Conservation (phyloP, 2,888 invertebrate genomes). For the Vesta saturnalis region DNA sequence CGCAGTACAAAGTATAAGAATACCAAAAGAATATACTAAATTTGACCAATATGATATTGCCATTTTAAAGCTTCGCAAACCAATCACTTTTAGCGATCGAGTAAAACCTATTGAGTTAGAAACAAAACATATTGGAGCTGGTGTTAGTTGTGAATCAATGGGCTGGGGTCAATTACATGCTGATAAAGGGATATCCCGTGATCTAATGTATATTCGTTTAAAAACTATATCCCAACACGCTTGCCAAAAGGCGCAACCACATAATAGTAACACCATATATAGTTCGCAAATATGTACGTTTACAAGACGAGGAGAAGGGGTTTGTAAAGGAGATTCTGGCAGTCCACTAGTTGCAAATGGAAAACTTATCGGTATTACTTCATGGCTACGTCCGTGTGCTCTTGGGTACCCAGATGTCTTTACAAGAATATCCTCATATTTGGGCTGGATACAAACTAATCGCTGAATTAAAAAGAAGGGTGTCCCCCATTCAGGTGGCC, state of each 20-base stretch:
- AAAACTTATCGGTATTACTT: slow-evolving; percentile 63
- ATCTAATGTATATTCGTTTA: background rate
- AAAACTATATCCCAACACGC: background rate
- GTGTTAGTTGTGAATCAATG: background rate
- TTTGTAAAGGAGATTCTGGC: background rate
- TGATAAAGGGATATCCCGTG: background rate
- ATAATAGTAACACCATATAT: background rate
- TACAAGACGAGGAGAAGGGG: background rate
- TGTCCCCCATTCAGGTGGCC: too few species aligned
- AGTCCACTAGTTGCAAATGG: background rate
- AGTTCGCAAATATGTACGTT: background rate
- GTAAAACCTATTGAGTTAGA: background rate
- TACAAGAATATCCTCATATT: slow-evolving; percentile 63
- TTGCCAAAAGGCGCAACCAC: background rate
- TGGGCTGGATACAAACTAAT: slow-evolving; percentile 51
- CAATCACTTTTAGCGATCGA: background rate
- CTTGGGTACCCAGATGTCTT: slow-evolving; percentile 66
- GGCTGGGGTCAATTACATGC: background rate
- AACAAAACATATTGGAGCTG: background rate
- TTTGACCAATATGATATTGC: background rate
- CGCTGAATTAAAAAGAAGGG: too few species aligned
- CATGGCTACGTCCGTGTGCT: slow-evolving; percentile 67
- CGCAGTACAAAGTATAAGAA: background rate
- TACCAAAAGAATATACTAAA: background rate
- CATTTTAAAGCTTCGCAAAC: background rate